Evolutionary conservation across 2,888 invertebrate species (phyloP), one percentile per base, ranked within the genome.

Genomic region (Laothoe populi): DNA sequence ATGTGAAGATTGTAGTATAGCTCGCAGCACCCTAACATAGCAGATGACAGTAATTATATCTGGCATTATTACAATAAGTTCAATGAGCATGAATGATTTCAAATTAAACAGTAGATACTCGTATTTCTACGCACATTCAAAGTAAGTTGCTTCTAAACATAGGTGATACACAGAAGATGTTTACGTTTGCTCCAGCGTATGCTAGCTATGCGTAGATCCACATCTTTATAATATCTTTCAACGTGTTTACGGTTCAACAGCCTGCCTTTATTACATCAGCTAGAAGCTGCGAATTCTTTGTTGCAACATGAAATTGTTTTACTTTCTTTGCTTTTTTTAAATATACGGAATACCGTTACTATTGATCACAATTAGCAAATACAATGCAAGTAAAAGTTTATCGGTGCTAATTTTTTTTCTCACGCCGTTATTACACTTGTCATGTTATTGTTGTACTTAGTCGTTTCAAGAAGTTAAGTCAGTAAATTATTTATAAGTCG

Each of bases 161-260:
- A 72, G 70, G 64, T 70, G 74, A 75, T 74, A 72, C 70, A 66
- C 66, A 45, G 66, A 67, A 70, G 65, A 68, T 81, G 83, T 85
- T 86, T 85, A 81, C 70, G 73, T 74, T 76, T 77, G 66, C 71
- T 71, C 71, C 66, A 69, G 69, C 70, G 71, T 73, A 74, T 74
- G 72, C 70, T 75, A 74, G 70, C 70, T 70, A 71, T 70, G 77
- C 68, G 73, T 70, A 73, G 66, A 70, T 75, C 73, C 66, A 80
- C 86, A 82, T 88, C 88, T 91, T 89, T 84, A 81, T 79, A 81
- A 81, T 79, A 85, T 90, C 90, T 88, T 87, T 90, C 90, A 87
- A 77, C 75, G 69, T 84, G 85, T 86, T 84, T 82, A 86, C 79
- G 75, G 88, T 88, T 89, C 87, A 90, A 87, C 72, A 88, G 82